phyloP scores from a whole-genome alignment of 2,888 invertebrate genomes.

The Acleris holmiana region DNA sequence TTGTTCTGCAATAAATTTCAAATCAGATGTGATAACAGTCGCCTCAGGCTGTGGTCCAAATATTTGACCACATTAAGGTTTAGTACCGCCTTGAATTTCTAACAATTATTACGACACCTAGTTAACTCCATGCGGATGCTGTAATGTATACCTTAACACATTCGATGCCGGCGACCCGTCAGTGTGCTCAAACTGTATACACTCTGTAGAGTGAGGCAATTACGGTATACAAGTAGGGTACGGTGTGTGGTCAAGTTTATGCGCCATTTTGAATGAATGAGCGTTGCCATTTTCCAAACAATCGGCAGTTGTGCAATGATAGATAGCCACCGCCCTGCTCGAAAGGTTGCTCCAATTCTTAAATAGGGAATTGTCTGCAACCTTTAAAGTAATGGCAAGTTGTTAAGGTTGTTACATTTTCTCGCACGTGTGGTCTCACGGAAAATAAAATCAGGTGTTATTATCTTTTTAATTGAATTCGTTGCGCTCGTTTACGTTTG shows the following conservation, averaged over 20 bases:
- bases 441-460: slow-evolving; percentile 16
- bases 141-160: slow-evolving; percentile 13
- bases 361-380: slow-evolving; percentile 35
- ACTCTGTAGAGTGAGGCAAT: no score
- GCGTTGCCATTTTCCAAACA: slow-evolving; percentile 55
- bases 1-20: slow-evolving; percentile 22
- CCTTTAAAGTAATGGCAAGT: slow-evolving; percentile 32
- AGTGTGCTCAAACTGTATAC: no score
- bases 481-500: background rate
- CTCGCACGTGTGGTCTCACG: slow-evolving; percentile 23
- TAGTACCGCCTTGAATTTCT: slow-evolving; percentile 20
- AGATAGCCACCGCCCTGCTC: slow-evolving; percentile 53
- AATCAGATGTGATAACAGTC: slow-evolving; percentile 22
- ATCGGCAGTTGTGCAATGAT: slow-evolving; percentile 58
- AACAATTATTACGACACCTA: slow-evolving; percentile 18
- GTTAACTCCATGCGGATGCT: slow-evolving; percentile 6
- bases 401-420: slow-evolving; percentile 26
- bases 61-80: slow-evolving; percentile 12
- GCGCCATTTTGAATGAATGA: slow-evolving; percentile 45
- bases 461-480: slow-evolving; percentile 29
- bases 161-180: no score
- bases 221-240: slow-evolving; percentile 1
- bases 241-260: slow-evolving; percentile 32
- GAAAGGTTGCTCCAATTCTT: slow-evolving; percentile 51
- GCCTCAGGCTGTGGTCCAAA: slow-evolving; percentile 16